phyloP scores from a whole-genome alignment of 2,888 invertebrate genomes.

The Ectemnius lituratus region DNA sequence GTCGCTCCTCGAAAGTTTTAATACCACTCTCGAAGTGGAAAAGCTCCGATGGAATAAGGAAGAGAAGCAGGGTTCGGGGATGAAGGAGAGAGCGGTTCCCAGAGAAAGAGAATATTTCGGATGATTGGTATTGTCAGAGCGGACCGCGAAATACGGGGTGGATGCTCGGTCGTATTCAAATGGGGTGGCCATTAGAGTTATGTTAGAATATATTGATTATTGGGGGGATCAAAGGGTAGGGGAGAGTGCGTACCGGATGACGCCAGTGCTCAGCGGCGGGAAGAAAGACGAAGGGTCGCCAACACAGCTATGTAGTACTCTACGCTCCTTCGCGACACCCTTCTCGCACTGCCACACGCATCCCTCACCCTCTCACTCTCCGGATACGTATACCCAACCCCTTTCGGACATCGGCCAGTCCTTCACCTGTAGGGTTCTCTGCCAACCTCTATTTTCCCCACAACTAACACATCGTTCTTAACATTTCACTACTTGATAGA shows the following conservation, averaged over 20 bases:
- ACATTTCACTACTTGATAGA: background rate
- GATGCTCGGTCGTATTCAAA: conserved; percentile 73
- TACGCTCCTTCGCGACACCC: conserved; percentile 35
- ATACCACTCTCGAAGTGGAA: conserved; percentile 71
- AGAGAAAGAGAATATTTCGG: conserved; percentile 70
- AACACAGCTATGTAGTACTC: conserved; percentile 55
- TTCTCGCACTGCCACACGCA: background rate
- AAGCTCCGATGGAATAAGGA: conserved; percentile 57
- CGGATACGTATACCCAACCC: conserved; percentile 16
- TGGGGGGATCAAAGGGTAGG: conserved; percentile 76
- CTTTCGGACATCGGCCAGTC: background rate
- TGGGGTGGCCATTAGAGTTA: conserved; percentile 77
- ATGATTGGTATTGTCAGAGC: conserved; percentile 75
- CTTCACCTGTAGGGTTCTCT: background rate
- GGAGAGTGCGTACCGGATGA: conserved; percentile 61
- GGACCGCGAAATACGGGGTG: conserved; percentile 64
- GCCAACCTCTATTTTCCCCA: background rate
- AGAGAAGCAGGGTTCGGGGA: conserved; percentile 29
- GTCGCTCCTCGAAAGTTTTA: conserved; percentile 73
- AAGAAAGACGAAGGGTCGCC: conserved; percentile 66
- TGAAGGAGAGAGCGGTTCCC: conserved; percentile 27
- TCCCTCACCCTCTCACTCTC: conserved; percentile 8
- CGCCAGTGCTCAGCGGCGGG: conserved; percentile 62
- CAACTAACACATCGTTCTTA: no score
- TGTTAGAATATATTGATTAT: conserved; percentile 78